These are phyloP conservation scores for Adelosebastes latens DNA, from an alignment of 2,797 vertebrate genomes.

Conservation along the genomic window DNA sequence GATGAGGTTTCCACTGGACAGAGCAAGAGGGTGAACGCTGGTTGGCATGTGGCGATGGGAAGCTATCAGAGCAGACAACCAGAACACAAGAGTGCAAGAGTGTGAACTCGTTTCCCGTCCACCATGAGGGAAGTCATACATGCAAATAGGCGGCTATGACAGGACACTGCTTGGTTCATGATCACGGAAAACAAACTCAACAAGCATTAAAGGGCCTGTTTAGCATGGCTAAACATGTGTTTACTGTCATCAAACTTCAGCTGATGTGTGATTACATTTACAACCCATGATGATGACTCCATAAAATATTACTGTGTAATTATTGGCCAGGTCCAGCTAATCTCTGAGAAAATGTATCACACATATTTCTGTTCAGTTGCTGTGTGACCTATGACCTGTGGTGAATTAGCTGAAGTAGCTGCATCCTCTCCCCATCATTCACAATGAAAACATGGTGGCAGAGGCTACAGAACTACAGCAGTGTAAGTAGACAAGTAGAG, in stretches of 20 bases:
- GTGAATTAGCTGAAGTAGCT: constrained; percentile 25
- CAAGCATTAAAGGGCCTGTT: not conserved
- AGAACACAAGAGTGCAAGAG: constrained; percentile 1
- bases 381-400: constrained; percentile 5
- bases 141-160: constrained; percentile 47
- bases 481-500: not conserved
- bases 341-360: not conserved
- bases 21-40: not conserved
- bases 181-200: constrained; percentile 29
- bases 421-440: not conserved
- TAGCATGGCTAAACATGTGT: not conserved
- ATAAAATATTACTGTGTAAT: constrained; percentile 20
- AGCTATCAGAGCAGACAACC: constrained; percentile 32
- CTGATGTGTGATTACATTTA: not conserved
- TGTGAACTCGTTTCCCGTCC: constrained; percentile 17
- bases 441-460: constrained; percentile 11
- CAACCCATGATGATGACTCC: not conserved
- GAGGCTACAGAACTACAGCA: constrained; percentile 1
- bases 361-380: not conserved
- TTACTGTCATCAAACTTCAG: not conserved
- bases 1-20: constrained; percentile 28
- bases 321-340: not conserved
- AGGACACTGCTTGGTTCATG: constrained; percentile 9
- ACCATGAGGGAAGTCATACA: constrained; percentile 34
- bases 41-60: constrained; percentile 14